Evolutionary conservation across 2,797 vertebrate genomes (phyloP).

Genomic region (Smutsia gigantea): DNA sequence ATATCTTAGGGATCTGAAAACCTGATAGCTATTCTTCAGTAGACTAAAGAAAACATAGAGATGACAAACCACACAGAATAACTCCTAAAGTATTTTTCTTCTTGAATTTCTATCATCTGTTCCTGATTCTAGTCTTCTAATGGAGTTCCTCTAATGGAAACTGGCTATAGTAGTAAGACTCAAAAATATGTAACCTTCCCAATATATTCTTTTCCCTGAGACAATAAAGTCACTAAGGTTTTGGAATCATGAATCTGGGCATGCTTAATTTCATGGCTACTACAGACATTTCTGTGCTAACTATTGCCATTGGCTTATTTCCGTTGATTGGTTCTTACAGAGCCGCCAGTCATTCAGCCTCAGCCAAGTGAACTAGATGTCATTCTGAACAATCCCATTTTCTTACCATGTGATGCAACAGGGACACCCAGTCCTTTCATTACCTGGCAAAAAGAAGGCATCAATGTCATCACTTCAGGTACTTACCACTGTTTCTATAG

Average conservation of each 20-base stretch:
- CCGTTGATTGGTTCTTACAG: slow-evolving; percentile 81
- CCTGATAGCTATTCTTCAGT: neutral
- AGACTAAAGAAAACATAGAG: neutral
- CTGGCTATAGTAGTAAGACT: neutral
- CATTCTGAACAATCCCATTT: slow-evolving; percentile 92
- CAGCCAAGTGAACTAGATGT: slow-evolving; percentile 92
- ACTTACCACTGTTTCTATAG: slow-evolving; percentile 28
- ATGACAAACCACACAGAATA: neutral
- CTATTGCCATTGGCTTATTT: neutral
- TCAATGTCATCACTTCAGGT: slow-evolving; percentile 92
- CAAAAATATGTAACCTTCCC: neutral
- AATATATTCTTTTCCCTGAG: neutral
- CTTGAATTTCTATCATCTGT: neutral
- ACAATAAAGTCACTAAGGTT: neutral
- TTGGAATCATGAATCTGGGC: neutral
- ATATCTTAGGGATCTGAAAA: neutral
- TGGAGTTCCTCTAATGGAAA: neutral
- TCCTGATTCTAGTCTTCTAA: neutral
- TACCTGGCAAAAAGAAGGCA: slow-evolving; percentile 98
- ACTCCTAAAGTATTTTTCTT: neutral
- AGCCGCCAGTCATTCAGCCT: slow-evolving; percentile 92
- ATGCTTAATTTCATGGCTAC: neutral
- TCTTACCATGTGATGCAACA: slow-evolving; percentile 92
- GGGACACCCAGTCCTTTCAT: slow-evolving; percentile 94
- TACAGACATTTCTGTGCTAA: neutral